Base-by-base conservation (phyloP, 2,888 invertebrate species). In the Cryptosula pallasiana region DNA sequence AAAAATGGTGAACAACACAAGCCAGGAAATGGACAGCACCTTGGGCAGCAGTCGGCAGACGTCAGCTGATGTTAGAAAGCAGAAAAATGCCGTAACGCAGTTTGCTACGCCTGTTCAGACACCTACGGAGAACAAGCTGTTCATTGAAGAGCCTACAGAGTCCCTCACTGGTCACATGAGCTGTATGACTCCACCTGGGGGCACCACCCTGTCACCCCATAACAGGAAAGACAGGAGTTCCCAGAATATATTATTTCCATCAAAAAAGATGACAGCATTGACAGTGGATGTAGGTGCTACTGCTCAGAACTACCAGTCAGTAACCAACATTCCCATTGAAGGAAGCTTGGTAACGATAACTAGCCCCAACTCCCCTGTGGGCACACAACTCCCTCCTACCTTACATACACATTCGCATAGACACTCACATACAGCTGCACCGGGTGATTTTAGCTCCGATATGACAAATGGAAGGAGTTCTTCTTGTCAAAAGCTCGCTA, bases 181-280 rank as follows among this genome's bases (percentile, higher is more conserved):
- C n/a, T n/a, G n/a, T n/a, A n/a, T n/a, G n/a, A 45, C 5, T 13
- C 45, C 45, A 13, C 9, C 5, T 5, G 20, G 20, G 5, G 45
- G 9, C 45, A 5, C 45, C 9, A 13, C 20, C 5, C 45, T 45
- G 9, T 5, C 45, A 5, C 45, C 9, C 45, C 9, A 5, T 13
- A 45, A 45, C 20, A 45, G 9, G 45, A 20, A 45, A 45, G 9
- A 5, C 9, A 5, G 5, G 45, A 20, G 45, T 45, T 45, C 57
- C 5, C 2, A 16, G 9, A 34, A 27, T 32, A 13, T 63, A 25
- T 9, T 34, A 27, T 32, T 63, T 16, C 32, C 63, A 2, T 20
- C 9, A 3, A 63, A 63, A 32, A 63, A 63, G n/a, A 63, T 63
- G 63, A 34, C 29, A 3, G 63, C 63, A 13, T n/a, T 63, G 29